Conservation (phyloP, 2,113 vertebrate species). For the Notechis scutatus region DNA sequence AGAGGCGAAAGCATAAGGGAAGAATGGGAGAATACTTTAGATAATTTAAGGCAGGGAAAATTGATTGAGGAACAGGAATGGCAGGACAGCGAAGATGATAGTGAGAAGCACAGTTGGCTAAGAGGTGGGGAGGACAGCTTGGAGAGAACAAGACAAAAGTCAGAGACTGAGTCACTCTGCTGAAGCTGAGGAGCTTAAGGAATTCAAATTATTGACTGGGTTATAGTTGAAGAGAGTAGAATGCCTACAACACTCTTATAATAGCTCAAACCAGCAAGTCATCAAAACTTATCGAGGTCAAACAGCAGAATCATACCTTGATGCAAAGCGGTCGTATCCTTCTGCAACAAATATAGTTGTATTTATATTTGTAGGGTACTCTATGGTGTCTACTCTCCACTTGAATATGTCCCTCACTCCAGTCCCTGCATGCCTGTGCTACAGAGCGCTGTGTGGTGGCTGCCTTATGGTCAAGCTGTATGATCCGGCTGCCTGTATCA, state of each 20-base stretch:
- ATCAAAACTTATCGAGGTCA: neutral
- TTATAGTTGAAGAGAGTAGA: neutral
- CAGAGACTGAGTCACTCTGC: neutral
- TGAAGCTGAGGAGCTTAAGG: neutral
- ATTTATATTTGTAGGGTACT: neutral
- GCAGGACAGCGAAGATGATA: neutral
- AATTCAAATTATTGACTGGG: neutral
- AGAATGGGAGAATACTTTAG: neutral
- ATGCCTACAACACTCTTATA: too few relatives aligned
- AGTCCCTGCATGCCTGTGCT: conserved; percentile 7
- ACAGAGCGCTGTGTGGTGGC: neutral
- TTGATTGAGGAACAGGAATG: neutral
- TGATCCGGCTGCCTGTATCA: neutral
- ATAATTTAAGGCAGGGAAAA: neutral
- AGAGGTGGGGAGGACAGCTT: conserved; percentile 1
- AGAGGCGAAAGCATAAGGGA: neutral
- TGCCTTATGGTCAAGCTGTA: neutral
- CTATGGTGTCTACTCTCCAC: neutral
- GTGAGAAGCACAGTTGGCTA: neutral
- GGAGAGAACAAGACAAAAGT: neutral
- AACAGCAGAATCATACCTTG: neutral
- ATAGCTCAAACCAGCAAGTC: neutral
- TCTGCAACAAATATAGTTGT: neutral
- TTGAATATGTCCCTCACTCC: neutral
- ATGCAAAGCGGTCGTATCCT: neutral